phyloP scores from a whole-genome alignment of 2,113 vertebrate genomes.

The Butastur rufipennis region DNA sequence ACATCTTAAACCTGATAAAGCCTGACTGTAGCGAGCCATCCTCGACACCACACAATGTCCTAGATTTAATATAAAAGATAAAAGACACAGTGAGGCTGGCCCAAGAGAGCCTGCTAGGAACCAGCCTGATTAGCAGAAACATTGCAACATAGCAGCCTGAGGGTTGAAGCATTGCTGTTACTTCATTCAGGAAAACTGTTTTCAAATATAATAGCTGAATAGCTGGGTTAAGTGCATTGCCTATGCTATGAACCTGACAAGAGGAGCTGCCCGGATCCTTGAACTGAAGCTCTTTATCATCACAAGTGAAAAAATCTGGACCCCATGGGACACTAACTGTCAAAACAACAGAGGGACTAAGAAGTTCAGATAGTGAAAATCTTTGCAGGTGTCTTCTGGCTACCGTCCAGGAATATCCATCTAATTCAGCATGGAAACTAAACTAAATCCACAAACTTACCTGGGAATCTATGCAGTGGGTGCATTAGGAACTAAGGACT shows the following conservation, averaged over 20 bases:
- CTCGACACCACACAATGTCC: not conserved
- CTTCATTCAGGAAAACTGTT: slow-evolving; percentile 19
- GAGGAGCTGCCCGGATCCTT: slow-evolving; percentile 1
- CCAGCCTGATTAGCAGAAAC: not conserved
- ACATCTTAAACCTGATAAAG: not conserved
- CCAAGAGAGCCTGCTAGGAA: not conserved
- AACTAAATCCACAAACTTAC: not conserved
- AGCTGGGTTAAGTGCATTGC: not conserved
- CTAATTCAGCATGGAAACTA: not conserved
- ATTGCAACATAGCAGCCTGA: not conserved
- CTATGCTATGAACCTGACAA: not conserved
- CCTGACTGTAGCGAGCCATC: not conserved
- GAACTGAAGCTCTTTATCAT: slow-evolving; percentile 16
- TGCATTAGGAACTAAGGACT: not conserved
- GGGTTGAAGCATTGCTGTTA: not conserved
- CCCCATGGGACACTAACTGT: not conserved
- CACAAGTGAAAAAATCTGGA: slow-evolving; percentile 19
- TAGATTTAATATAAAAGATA: slow-evolving; percentile 12
- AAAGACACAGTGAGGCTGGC: not conserved
- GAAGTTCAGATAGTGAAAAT: not conserved
- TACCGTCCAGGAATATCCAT: not conserved
- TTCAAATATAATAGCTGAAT: not conserved
- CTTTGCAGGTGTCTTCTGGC: slow-evolving; percentile 23
- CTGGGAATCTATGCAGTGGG: not conserved
- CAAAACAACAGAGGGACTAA: slow-evolving; percentile 14